These are phyloP conservation scores for Flexamia atlantica DNA, from an alignment of 2,888 invertebrate species.

Conservation along the genomic window DNA sequence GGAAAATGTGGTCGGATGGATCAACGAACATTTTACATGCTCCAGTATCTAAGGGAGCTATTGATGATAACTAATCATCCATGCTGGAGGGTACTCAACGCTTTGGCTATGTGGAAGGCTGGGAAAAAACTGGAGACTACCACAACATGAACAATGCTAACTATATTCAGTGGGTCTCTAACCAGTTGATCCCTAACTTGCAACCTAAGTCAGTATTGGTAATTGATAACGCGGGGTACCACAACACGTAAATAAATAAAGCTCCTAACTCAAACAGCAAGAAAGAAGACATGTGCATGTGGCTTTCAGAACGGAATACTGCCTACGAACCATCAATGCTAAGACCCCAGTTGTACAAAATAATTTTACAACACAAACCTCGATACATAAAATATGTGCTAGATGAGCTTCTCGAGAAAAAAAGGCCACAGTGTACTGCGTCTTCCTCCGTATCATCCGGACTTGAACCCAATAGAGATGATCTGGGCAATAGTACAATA, in stretches of 20 bases:
- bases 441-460: too few relatives aligned
- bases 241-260: neutral
- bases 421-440: too few relatives aligned
- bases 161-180: neutral
- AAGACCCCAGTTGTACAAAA: too few relatives aligned
- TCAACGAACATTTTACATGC: neutral
- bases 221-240: neutral
- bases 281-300: neutral
- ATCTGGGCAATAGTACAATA: too few relatives aligned
- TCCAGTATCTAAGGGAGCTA: constrained; percentile 42
- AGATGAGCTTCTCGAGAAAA: too few relatives aligned
- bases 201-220: neutral
- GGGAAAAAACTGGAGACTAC: neutral
- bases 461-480: too few relatives aligned
- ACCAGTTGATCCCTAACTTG: neutral
- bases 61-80: neutral
- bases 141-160: neutral
- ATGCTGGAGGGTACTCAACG: neutral
- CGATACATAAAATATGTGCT: too few relatives aligned
- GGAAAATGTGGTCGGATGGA: constrained; percentile 27
- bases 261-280: neutral
- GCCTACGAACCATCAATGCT: too few relatives aligned
- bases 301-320: too few relatives aligned
- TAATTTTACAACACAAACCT: too few relatives aligned
- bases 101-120: neutral